Base-by-base conservation (phyloP, 2,797 vertebrate genomes). In the Pangasius djambal region DNA sequence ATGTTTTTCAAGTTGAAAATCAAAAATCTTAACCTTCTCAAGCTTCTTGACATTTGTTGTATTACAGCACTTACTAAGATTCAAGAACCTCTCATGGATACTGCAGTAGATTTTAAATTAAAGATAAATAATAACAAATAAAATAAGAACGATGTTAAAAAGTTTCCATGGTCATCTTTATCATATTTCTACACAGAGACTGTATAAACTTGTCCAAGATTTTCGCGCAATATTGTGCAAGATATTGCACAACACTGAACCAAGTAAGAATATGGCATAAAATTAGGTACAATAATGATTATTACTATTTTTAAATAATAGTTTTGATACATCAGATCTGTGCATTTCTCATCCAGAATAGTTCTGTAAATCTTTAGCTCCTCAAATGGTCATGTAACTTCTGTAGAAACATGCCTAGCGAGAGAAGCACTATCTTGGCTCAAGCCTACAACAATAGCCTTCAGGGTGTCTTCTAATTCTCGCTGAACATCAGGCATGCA, bases 401-500 rank as follows among this genome's bases (percentile, higher is more conserved):
- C 34, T 61, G 37, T 50, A 50, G 82, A 65, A 65, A 67, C 61
- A 69, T 50, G 63, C 44, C 40, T 52, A 77, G 18, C 2, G 10
- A 65, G 34, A 61, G 31, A 22, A 6, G 59, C 13, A 9, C 31
- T 67, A 77, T n/a, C 4, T 31, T 78, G 85, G 37, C 48, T 87
- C 75, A 85, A 18, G 12, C 37, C 40, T 87, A 83, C 44, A 28
- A 67, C 25, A 77, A 34, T 28, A 84, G 37, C 79, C 57, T 75
- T 65, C 63, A 72, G 18, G 67, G 44, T 81, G 52, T 67, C 69
- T 78, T 81, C 78, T 85, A 63, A 72, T 89, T 81, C 57, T 83
- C 75, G 55, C 52, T 83, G 83, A 89, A 88, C 74, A 79, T 44
- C 61, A 88, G 77, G 70, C 52, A 83, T 50, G 12, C 74, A 79